Percentiles rank a stretch among this genome's conserved stretches.
phyloP scores from a whole-genome alignment of 1,140 invertebrate species.

The Zaprionus camerounensis region DNA sequence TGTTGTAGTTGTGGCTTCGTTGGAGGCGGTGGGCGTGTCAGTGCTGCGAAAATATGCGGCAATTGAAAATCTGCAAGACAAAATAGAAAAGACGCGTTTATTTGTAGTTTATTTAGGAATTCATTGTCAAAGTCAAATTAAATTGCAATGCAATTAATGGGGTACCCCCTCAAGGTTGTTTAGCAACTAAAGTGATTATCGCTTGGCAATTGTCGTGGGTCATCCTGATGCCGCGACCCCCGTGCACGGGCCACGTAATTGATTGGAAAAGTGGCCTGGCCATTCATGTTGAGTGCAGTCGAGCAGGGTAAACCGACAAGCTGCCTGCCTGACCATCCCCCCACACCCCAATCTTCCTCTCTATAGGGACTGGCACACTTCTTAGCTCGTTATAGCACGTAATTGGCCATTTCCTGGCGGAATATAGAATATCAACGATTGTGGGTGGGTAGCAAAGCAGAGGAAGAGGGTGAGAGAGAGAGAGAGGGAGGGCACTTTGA shows the following conservation, averaged over 20 bases:
- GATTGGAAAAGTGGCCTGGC: slow-evolving; percentile 78
- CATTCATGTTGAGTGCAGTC: slow-evolving; percentile 73
- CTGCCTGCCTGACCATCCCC: background rate
- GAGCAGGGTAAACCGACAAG: slow-evolving; percentile 35
- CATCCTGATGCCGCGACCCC: background rate
- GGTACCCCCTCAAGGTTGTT: background rate
- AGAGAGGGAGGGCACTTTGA: slow-evolving; percentile 34
- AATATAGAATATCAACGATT: slow-evolving; percentile 73
- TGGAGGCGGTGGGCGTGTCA: slow-evolving; percentile 47
- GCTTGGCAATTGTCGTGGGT: slow-evolving; percentile 28
- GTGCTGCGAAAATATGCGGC: slow-evolving; percentile 54
- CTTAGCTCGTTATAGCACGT: slow-evolving; percentile 76
- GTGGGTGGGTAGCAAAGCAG: slow-evolving; percentile 23
- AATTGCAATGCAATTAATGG: slow-evolving; percentile 43
- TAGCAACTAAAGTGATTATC: slow-evolving; percentile 50
- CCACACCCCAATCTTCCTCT: slow-evolving; percentile 10
- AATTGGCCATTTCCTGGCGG: slow-evolving; percentile 73
- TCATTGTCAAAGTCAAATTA: slow-evolving; percentile 69
- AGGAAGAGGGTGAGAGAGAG: too few species aligned
- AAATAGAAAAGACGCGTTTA: background rate
- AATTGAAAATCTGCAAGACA: slow-evolving; percentile 48
- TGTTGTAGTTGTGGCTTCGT: slow-evolving; percentile 14
- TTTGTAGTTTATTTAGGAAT: slow-evolving; percentile 18
- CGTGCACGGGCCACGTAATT: slow-evolving; percentile 56
- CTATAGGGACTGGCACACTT: slow-evolving; percentile 53